phyloP scores from a whole-genome alignment of 2,797 vertebrate genomes.

The Tangara arthus region DNA sequence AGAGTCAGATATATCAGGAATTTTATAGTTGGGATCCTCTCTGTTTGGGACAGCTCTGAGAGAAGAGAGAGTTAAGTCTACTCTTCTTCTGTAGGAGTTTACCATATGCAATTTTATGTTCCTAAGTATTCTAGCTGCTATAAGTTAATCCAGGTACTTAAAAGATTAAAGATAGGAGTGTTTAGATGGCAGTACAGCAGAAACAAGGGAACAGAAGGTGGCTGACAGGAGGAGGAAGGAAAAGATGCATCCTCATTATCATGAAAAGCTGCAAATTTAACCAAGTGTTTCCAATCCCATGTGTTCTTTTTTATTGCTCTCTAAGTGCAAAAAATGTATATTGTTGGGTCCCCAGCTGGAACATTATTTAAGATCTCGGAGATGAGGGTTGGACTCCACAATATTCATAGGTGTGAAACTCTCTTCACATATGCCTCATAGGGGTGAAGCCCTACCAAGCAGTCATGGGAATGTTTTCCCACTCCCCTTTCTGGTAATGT shows the following conservation, averaged over 20 bases:
- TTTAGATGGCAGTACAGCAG: neutral
- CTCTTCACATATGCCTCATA: neutral
- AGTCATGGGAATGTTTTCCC: neutral
- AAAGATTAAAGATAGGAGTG: neutral
- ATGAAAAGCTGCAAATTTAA: slow-evolving; percentile 14
- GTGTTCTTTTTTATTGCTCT: slow-evolving; percentile 15
- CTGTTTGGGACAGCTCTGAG: neutral
- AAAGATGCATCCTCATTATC: neutral
- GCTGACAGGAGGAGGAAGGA: slow-evolving; percentile 1
- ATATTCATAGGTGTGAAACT: slow-evolving; percentile 16
- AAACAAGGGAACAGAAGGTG: slow-evolving; percentile 1
- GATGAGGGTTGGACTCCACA: neutral
- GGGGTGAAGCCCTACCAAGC: neutral
- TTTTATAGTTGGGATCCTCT: neutral
- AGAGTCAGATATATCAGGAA: neutral
- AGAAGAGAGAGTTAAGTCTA: neutral
- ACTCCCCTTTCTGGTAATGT: neutral
- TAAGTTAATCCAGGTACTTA: neutral
- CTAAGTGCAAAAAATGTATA: slow-evolving; percentile 33
- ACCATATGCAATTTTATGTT: neutral
- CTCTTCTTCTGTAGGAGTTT: neutral
- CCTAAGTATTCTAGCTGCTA: neutral
- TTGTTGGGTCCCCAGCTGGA: slow-evolving; percentile 20
- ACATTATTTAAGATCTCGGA: slow-evolving; percentile 23
- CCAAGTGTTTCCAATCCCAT: neutral